Conservation (phyloP, 1,140 invertebrate genomes). For the Pogonus chalceus region DNA sequence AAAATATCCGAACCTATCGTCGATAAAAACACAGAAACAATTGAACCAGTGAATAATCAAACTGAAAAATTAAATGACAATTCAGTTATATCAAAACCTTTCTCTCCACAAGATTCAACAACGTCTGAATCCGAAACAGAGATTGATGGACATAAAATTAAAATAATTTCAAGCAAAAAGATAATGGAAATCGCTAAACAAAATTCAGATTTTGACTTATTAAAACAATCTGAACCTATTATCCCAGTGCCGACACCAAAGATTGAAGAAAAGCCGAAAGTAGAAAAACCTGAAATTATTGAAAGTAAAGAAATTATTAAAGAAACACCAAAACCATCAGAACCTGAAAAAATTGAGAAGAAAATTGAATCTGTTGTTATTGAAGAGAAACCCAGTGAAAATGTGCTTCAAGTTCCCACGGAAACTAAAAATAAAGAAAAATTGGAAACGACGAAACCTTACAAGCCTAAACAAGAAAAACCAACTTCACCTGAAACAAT, state of each 20-base stretch:
- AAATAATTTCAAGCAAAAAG: conserved; percentile 31
- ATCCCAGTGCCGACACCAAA: conserved; percentile 8
- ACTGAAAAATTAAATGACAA: background rate
- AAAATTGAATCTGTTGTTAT: conserved; percentile 33
- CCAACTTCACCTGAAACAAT: background rate
- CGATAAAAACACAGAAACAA: conserved; percentile 32
- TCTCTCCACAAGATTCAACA: conserved; percentile 21
- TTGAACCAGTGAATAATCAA: conserved; percentile 15
- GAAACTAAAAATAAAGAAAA: background rate
- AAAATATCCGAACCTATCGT: conserved; percentile 14
- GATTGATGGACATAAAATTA: conserved; percentile 35
- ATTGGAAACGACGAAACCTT: conserved; percentile 14
- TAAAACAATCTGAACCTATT: conserved; percentile 12
- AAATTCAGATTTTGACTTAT: conserved; percentile 33
- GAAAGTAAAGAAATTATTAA: conserved; percentile 29
- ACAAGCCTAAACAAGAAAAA: conserved; percentile 22
- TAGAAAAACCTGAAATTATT: too few species aligned
- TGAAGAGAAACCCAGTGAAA: conserved; percentile 22
- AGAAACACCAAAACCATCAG: conserved; percentile 34
- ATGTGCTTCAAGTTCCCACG: conserved; percentile 29
- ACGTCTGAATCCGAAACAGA: conserved; percentile 33
- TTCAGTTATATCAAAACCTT: conserved; percentile 3
- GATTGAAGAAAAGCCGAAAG: conserved; percentile 16
- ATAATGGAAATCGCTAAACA: conserved; percentile 34
- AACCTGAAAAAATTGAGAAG: conserved; percentile 32